Evolutionary conservation across 2,797 vertebrate species (phyloP), one percentile per base, ranked within the genome.

Genomic region (Orestias chungarensis): DNA sequence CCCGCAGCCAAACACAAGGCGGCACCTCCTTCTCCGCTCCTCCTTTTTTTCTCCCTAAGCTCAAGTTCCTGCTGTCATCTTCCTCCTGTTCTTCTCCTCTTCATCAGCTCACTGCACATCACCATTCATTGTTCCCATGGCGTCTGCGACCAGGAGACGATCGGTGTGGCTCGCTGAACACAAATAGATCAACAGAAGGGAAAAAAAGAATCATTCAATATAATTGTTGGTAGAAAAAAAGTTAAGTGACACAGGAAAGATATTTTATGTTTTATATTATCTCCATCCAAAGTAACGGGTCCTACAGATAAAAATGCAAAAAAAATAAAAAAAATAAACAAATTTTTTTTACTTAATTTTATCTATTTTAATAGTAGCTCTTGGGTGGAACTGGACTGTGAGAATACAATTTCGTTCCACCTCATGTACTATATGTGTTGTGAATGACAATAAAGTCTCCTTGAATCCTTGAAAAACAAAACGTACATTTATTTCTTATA

Each of bases 71-170:
- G 25, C 74, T 68, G 47, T 70, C 27, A 9, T 75, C 76, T 54
- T 69, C 31, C 33, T 62, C 38, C 52, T 66, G 43, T 8, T 12
- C 40, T 66, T n/a, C 64, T 77, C 71, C 18, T 64, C 73, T 27
- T 74, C 78, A 23, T 70, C 80, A 80, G 43, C 74, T 80, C 67
- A 42, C 76, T 74, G 64, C 72, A 68, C 78, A 69, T 78, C 66
- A 33, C 71, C 66, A 64, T 71, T 64, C 62, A 52, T 46, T 9
- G 46, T 83, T 82, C 67, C 74, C 70, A 66, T 52, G 49, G 61
- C n/a, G 52, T 74, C 69, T 2, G 54, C 55, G 31, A 38, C 47
- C 20, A 31, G 65, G 10, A 57, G 52, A 29, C 47, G 6, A 73
- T 67, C 6, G n/a, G 52, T 73, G 71, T 59, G 75, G 73, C 57